Evolutionary conservation across 2,888 invertebrate genomes (phyloP).

Genomic region (Macrosoma leucophasiata): DNA sequence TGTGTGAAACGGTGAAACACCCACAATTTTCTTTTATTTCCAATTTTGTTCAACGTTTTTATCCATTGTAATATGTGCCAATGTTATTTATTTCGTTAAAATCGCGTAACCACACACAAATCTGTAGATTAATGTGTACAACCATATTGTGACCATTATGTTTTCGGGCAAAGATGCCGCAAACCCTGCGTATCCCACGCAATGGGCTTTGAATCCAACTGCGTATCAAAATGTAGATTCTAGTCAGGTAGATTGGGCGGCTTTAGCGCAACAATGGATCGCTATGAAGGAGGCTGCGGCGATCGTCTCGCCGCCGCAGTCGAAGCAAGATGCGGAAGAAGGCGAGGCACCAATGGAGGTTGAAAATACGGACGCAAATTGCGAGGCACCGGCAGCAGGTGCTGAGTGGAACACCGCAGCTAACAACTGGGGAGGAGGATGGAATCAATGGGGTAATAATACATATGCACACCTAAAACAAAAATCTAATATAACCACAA

Average conservation of each 20-base stretch:
- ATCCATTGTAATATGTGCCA: constrained; percentile 22
- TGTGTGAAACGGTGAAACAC: too few species aligned
- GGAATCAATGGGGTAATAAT: constrained; percentile 67
- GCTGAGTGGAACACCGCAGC: constrained; percentile 54
- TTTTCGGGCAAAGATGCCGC: constrained; percentile 78
- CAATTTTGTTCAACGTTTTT: too few species aligned
- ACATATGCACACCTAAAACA: too few species aligned
- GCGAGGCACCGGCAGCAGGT: constrained; percentile 45
- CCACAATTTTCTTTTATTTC: too few species aligned
- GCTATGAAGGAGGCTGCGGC: constrained; percentile 90
- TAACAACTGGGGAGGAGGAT: constrained; percentile 57
- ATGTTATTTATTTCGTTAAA: constrained; percentile 18
- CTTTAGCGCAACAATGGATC: constrained; percentile 98
- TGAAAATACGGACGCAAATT: constrained; percentile 79
- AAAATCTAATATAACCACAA: too few species aligned
- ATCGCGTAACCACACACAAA: constrained; percentile 14
- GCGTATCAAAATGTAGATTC: constrained; percentile 88
- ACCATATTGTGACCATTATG: constrained; percentile 45
- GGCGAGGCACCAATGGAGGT: constrained; percentile 94
- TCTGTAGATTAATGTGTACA: constrained; percentile 16
- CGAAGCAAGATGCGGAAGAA: constrained; percentile 77
- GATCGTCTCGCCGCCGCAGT: constrained; percentile 76
- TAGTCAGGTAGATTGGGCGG: constrained; percentile 96
- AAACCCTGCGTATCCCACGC: constrained; percentile 79
- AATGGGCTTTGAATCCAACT: constrained; percentile 89